Evolutionary conservation across 2,113 vertebrate species (phyloP).

Genomic region (Balaeniceps rex): DNA sequence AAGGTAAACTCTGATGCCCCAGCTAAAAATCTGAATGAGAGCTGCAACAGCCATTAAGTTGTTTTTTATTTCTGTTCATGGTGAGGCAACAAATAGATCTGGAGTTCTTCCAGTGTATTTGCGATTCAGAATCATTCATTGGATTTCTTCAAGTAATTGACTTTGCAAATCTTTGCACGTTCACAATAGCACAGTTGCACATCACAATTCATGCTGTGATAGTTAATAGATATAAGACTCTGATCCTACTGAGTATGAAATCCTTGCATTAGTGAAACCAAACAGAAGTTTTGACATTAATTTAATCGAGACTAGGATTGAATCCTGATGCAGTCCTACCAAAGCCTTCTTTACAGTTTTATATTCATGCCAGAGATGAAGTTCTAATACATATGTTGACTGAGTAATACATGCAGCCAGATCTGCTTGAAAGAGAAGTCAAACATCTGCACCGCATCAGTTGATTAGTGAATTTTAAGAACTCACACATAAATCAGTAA

Average conservation of each 20-base stretch:
- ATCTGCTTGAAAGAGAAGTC: neutral
- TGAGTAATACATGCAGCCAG: neutral
- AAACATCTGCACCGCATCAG: neutral
- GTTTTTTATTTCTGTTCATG: neutral
- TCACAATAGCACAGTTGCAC: slow-evolving; percentile 23
- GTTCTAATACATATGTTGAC: neutral
- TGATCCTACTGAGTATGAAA: neutral
- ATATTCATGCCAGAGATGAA: neutral
- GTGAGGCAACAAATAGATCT: slow-evolving; percentile 4
- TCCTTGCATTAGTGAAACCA: neutral
- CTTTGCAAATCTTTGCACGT: neutral
- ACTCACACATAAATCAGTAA: neutral
- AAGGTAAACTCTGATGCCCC: neutral
- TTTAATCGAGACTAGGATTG: neutral
- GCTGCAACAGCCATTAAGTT: neutral
- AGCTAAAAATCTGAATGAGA: neutral
- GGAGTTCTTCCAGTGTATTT: neutral
- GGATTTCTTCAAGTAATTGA: neutral
- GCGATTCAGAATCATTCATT: neutral
- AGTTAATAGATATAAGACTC: neutral
- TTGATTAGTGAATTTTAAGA: neutral
- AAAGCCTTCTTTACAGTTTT: neutral
- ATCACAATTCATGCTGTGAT: neutral
- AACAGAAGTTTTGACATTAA: neutral
- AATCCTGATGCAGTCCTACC: neutral